These are phyloP conservation scores for Panthera leo DNA, from an alignment of 2,113 vertebrate genomes.

Conservation along the genomic window DNA sequence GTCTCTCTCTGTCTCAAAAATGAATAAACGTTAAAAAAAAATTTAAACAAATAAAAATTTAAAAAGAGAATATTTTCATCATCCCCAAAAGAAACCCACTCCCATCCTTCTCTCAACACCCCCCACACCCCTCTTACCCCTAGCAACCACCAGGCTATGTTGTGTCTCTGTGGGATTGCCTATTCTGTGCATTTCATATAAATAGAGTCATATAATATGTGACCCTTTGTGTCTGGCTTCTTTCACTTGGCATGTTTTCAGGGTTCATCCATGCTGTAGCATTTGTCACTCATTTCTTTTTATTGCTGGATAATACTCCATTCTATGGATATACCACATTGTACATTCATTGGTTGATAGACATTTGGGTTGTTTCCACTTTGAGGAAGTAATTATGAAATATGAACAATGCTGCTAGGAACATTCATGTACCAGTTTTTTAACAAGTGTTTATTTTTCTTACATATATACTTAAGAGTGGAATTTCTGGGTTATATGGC, in stretches of 20 bases:
- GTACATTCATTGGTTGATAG: neutral
- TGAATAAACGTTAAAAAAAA: too few relatives aligned
- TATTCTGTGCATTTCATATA: neutral
- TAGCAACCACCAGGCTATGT: neutral
- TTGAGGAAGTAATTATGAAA: constrained; percentile 11
- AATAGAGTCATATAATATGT: neutral
- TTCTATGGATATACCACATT: neutral
- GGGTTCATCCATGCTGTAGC: neutral
- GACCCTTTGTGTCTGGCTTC: neutral
- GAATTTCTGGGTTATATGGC: neutral
- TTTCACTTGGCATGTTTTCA: neutral
- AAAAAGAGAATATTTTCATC: neutral
- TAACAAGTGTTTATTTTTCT: neutral
- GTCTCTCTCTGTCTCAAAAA: too few relatives aligned
- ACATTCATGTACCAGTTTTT: neutral
- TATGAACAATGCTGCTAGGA: neutral
- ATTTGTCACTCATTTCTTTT: neutral
- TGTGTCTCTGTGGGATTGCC: neutral
- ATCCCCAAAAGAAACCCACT: neutral
- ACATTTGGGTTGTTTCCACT: neutral
- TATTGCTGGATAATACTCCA: neutral
- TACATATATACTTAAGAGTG: neutral
- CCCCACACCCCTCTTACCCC: fast-evolving
- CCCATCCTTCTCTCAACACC: neutral
- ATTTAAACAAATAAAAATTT: too few relatives aligned